phyloP scores from a whole-genome alignment of 2,113 vertebrate species.

The Muntiacus muntjak region DNA sequence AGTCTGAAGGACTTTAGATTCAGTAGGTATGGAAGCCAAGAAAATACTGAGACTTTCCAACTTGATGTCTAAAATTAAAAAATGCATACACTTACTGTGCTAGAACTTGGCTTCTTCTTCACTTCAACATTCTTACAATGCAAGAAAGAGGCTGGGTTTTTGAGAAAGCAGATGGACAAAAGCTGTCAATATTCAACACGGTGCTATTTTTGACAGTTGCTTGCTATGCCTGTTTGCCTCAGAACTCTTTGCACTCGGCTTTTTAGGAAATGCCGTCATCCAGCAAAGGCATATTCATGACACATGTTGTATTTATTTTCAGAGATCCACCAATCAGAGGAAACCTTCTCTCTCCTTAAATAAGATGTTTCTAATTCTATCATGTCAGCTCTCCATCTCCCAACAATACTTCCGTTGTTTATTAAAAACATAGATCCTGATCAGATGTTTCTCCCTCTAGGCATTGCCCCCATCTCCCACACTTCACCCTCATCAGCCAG shows the following conservation, averaged over 20 bases:
- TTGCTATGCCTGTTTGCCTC: background rate
- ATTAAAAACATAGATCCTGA: conserved; percentile 62
- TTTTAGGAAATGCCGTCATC: conserved; percentile 14
- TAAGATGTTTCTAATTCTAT: conserved; percentile 61
- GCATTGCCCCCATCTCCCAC: background rate
- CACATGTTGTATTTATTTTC: conserved; percentile 38
- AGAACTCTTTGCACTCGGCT: conserved; percentile 2
- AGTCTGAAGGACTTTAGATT: background rate
- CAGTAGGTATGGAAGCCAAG: background rate
- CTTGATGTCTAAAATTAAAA: background rate
- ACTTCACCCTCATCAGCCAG: background rate
- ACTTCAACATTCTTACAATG: background rate
- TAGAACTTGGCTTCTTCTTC: background rate
- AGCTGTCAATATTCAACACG: background rate
- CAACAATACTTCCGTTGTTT: background rate
- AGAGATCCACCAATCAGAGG: conserved; percentile 55
- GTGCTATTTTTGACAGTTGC: background rate
- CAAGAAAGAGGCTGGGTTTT: background rate
- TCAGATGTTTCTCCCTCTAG: background rate
- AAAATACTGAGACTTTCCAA: background rate
- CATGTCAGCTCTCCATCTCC: background rate
- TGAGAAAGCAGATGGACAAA: background rate
- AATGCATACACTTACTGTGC: conserved; percentile 4
- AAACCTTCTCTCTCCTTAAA: conserved; percentile 25
- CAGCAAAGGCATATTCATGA: background rate